A percentile compares a stretch with the other conserved stretches of the same genome.
Conservation (phyloP, 2,797 vertebrate species). For the Rhinogobio ventralis region DNA sequence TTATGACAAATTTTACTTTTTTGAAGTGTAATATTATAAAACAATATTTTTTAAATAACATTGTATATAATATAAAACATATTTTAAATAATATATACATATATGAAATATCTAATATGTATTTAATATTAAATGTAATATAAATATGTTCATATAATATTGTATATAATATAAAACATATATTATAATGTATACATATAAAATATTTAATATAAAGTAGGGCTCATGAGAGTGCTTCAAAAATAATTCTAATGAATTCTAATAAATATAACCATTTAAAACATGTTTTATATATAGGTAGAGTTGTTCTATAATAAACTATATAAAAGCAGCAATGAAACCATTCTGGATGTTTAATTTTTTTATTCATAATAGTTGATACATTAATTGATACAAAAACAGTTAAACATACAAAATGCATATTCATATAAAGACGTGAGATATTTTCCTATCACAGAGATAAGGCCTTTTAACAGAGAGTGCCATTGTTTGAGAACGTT, state of each 20-base stretch:
- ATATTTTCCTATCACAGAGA: neutral
- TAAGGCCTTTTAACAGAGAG: neutral
- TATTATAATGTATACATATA: too few relatives aligned
- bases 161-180: too few relatives aligned
- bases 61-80: too few relatives aligned
- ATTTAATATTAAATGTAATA: too few relatives aligned
- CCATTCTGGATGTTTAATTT: neutral
- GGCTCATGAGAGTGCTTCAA: neutral
- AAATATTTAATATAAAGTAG: neutral
- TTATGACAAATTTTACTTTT: too few relatives aligned
- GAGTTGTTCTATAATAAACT: neutral
- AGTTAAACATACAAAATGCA: slow-evolving; percentile 27
- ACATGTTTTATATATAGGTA: too few relatives aligned
- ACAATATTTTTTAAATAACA: too few relatives aligned
- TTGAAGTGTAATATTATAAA: too few relatives aligned
- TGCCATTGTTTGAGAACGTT: neutral
- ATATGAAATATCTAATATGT: too few relatives aligned
- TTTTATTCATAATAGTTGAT: slow-evolving; percentile 5
- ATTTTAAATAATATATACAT: too few relatives aligned
- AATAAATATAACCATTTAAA: neutral
- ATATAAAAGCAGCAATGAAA: neutral
- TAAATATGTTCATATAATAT: too few relatives aligned
- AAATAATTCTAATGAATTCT: neutral
- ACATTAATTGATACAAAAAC: neutral
- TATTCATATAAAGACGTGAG: neutral